A percentile compares a stretch with the other conserved stretches of the same genome.
These are phyloP conservation scores for Haplochromis vanheusdeni DNA, from an alignment of 2,113 vertebrate genomes.

Conservation along the genomic window DNA sequence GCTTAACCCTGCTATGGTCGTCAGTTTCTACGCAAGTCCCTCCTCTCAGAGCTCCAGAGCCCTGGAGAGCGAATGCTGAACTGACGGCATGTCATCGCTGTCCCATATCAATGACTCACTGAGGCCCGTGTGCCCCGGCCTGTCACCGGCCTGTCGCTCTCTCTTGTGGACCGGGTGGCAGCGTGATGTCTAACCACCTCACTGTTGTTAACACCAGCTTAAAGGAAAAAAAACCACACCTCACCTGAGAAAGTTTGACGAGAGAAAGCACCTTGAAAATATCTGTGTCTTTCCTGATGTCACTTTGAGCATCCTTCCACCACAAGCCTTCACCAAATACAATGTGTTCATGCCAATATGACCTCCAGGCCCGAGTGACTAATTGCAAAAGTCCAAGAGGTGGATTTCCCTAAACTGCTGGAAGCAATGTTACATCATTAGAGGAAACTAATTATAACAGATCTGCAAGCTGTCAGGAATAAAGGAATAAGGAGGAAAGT, in stretches of 20 bases:
- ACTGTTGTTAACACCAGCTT: conserved; percentile 13
- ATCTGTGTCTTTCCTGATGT: neutral
- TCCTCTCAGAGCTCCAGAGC: conserved; percentile 30
- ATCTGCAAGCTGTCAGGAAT: neutral
- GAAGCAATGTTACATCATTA: neutral
- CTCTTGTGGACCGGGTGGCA: conserved; percentile 27
- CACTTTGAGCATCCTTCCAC: neutral
- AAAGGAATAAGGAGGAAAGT: neutral
- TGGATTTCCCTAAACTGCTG: conserved; percentile 6
- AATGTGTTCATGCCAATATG: neutral
- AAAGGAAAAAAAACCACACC: neutral
- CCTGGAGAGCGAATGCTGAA: conserved; percentile 48
- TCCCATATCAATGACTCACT: conserved; percentile 64
- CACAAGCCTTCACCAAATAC: neutral
- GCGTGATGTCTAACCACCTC: conserved; percentile 15
- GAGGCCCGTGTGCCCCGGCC: conserved; percentile 54
- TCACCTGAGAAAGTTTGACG: neutral
- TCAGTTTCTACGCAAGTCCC: neutral
- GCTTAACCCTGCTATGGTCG: neutral
- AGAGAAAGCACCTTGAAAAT: neutral
- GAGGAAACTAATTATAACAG: neutral
- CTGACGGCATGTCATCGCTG: conserved; percentile 58
- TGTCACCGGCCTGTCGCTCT: conserved; percentile 62
- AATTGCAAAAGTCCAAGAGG: conserved; percentile 2
- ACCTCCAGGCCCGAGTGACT: neutral